Evolutionary conservation across 2,113 vertebrate genomes (phyloP), one percentile per base, ranked within the genome.

Genomic region (Myotis yumanensis): DNA sequence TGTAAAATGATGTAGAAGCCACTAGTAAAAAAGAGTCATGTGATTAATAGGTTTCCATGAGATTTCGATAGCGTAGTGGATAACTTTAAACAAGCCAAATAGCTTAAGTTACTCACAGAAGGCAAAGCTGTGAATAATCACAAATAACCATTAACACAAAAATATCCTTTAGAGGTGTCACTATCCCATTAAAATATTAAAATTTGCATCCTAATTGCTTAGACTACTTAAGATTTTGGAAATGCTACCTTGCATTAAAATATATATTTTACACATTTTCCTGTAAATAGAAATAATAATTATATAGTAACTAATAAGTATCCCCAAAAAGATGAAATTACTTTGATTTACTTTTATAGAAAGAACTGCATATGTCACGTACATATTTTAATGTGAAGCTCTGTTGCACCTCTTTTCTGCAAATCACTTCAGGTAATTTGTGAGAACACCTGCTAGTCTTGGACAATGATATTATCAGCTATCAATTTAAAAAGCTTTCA

Each of bases 341-440:
- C 17, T 91, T 79, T 85, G 32, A 68, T 80, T 96, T 79, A 35
- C 16, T 52, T 86, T 76, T 73, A 64, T 20, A 71, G 57, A 73
- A 89, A 89, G n/a, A 52, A 52, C 35, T 62, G 7, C 14, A 40
- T 32, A 16, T 5, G 35, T 77, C 6, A 30, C 20, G 73, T 9
- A 46, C 35, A 91, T 81, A 85, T 85, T 85, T 86, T 81, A 84
- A 84, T 28, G 12, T 71, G 25, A 62, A 90, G 59, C 15, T 85
- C 51, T 22, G 9, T 35, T 81, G 32, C 25, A 69, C 14, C 11
- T 76, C 25, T 64, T 87, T 84, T 92, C 5, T 62, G 35, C 18
- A 92, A 81, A 93, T 92, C 59, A 59, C 30, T 59, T 88, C 11
- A 92, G 9, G 37, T 84, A 72, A 90, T 94, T 94, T 97, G 22